Evolutionary conservation across 2,113 vertebrate genomes (phyloP).

Genomic region (Toxotes jaculatrix): DNA sequence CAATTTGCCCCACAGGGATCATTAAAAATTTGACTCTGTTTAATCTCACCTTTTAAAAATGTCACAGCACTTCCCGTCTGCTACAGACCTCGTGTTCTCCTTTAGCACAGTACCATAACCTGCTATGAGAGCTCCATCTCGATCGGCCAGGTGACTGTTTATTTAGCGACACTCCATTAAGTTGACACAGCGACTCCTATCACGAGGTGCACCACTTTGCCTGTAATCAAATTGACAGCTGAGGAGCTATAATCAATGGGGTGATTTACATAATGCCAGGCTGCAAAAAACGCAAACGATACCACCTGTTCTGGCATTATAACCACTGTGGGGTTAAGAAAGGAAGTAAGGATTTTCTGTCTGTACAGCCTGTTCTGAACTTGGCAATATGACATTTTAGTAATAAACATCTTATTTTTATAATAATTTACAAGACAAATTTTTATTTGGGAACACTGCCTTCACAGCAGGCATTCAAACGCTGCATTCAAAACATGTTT

Average conservation of each 20-base stretch:
- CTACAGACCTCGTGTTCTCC: not conserved
- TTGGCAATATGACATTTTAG: not conserved
- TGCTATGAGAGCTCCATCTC: slow-evolving; percentile 13
- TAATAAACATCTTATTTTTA: not conserved
- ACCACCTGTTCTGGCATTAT: slow-evolving; percentile 52
- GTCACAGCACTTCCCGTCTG: slow-evolving; percentile 12
- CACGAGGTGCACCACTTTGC: slow-evolving; percentile 60
- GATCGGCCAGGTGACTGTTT: slow-evolving; percentile 64
- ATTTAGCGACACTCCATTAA: slow-evolving; percentile 73
- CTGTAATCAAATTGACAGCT: slow-evolving; percentile 75
- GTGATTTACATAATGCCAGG: slow-evolving; percentile 65
- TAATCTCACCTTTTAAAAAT: not conserved
- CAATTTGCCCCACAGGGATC: not conserved
- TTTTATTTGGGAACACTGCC: not conserved
- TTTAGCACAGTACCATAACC: slow-evolving; percentile 5
- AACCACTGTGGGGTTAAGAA: not conserved
- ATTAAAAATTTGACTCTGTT: slow-evolving; percentile 15
- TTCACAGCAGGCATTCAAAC: not conserved
- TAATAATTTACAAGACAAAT: not conserved
- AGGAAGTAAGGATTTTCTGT: not conserved
- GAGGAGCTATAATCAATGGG: slow-evolving; percentile 67
- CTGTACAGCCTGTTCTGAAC: not conserved
- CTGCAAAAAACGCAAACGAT: slow-evolving; percentile 32
- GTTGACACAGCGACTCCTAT: slow-evolving; percentile 62
- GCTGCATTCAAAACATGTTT: not conserved